Evolutionary conservation across 2,888 invertebrate species (phyloP), one percentile per base, ranked within the genome.

Genomic region (Lasioglossum morio): DNA sequence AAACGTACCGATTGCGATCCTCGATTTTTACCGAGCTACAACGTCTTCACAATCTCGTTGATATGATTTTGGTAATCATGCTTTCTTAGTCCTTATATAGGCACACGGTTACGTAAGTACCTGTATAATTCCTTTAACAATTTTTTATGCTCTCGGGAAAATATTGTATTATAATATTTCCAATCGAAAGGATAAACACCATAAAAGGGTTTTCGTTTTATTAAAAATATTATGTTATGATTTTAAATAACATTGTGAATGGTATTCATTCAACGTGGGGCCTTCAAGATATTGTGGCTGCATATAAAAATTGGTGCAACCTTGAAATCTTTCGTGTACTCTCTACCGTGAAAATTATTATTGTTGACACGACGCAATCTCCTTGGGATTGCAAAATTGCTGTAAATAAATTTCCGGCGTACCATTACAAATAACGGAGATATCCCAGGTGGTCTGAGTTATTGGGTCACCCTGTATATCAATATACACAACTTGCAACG

Each of bases 391-490:
- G 23, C 1, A 16, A 23, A 69, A 37, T 37, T 69, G 34, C 23
- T 69, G 69, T 19, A 37, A 69, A 69, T 69, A 37, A 69, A 69
- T 63, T 63, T 16, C 30, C 34, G 4, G 1, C 27, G 63, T 30
- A 63, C 10, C 30, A 19, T 69, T 34, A 37, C 19, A 69, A 69
- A 69, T 37, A 69, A 37, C 37, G 23, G 4, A 23, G 69, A 37
- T 69, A 69, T 37, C 23, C 37, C 23, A 37, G 23, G 69, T 12
- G 37, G 37, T 12, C 37, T 34, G 37, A 69, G 23, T 69, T 69
- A 37, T 69, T 37, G 23, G 37, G 37, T 23, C 19, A 69, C 69
- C 69, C 37, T 69, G 69, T 69, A 69, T 69, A 69, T 69, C 37
- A 69, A 69, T 69, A 69, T 37, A 69, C 69, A 10, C 37, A 69